Evolutionary conservation across 2,797 vertebrate species (phyloP).

Genomic region (Coregonus sp.): DNA sequence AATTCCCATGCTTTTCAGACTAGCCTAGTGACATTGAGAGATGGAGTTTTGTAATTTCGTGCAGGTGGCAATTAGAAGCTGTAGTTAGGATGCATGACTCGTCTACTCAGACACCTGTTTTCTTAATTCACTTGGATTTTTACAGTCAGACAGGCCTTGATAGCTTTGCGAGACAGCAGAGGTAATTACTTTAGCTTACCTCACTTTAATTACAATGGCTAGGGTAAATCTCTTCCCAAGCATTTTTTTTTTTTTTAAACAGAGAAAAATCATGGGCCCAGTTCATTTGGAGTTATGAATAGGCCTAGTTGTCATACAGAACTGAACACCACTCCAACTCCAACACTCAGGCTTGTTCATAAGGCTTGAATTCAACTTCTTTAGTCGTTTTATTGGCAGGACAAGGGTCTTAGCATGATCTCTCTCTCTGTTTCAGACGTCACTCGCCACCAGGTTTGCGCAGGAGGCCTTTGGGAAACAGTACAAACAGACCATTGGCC

Average conservation of each 20-base stretch:
- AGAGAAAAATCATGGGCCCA: not conserved
- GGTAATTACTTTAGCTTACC: not conserved
- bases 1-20: slow-evolving; percentile 70
- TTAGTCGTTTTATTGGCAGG: slow-evolving; percentile 19
- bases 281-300: not conserved
- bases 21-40: slow-evolving; percentile 68
- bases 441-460: slow-evolving; percentile 93
- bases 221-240: not conserved
- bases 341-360: not conserved
- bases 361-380: slow-evolving; percentile 13
- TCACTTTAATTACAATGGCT: not conserved
- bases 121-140: slow-evolving; percentile 50
- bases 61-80: slow-evolving; percentile 68
- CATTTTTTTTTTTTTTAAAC: not conserved
- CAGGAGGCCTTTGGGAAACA: slow-evolving; percentile 99
- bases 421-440: slow-evolving; percentile 86
- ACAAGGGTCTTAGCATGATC: slow-evolving; percentile 33
- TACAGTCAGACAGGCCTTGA: slow-evolving; percentile 45
- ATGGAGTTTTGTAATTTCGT: slow-evolving; percentile 57
- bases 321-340: not conserved
- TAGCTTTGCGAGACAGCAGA: slow-evolving; percentile 47
- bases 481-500: slow-evolving; percentile 98
- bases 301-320: not conserved
- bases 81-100: slow-evolving; percentile 66
- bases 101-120: slow-evolving; percentile 70